Evolutionary conservation across 2,797 vertebrate species (phyloP), one percentile per base, ranked within the genome.

Genomic region (Pipistrellus kuhlii): DNA sequence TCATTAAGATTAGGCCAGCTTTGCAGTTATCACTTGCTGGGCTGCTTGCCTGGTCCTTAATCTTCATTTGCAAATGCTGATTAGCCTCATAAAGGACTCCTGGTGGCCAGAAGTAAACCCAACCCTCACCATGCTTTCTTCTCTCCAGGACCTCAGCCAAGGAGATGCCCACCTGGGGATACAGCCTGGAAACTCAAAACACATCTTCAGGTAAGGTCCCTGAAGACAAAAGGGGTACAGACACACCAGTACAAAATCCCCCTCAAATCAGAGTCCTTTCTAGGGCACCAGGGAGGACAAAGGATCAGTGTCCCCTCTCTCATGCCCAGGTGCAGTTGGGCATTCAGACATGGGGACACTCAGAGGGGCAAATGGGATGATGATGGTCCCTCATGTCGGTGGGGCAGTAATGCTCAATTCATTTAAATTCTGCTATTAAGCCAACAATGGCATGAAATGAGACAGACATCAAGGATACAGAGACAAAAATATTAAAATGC

Each of bases 1-100:
- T 98, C 98, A 98, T 98, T 98, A 98, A 97, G 96, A 98, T 98
- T 96, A 96, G 93, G 95, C 95, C 90, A 97, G 92, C 95, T 97
- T 96, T 71, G 94, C 92, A 97, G 90, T 96, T 98, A 97, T 97
- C 97, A 78, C 91, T 96, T 77, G 81, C 86, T 93, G 82, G 30
- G 90, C 95, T 98, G 96, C 98, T 98, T 97, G 96, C 95, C 91
- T 55, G 95, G 97, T 94, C 92, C 94, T 98, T 98, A 97, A 98
- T 98, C 96, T 98, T 98, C 95, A 92, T 98, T 98, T 98, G 84
- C 93, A 97, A 98, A 97, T 96, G 94, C 87, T 91, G 62, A 97
- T 97, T 97, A 97, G 82, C 90, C 72, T 88, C 93, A 72, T 77
- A 91, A 96, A 97, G 95, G 73, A 90, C 94, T 95, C 96, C 97